Conservation (phyloP, 2,888 invertebrate genomes). For the Acanthosepion pharaonis region DNA sequence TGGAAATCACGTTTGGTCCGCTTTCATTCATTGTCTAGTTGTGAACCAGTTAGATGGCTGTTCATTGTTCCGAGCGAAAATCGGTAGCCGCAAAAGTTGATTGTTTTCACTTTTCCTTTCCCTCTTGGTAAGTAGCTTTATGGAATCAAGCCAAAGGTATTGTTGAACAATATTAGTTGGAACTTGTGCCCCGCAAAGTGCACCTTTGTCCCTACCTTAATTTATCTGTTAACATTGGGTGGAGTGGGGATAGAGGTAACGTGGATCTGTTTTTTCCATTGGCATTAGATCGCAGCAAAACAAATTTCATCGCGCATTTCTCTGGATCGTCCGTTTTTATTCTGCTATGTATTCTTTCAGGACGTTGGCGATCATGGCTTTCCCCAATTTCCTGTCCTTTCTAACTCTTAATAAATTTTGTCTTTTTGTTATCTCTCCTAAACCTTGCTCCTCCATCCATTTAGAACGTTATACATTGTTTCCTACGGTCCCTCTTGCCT, state of each 20-base stretch:
- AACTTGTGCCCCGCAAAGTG: background rate
- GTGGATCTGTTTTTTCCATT: background rate
- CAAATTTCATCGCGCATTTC: background rate
- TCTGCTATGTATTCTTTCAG: too few species aligned
- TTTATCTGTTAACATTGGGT: background rate
- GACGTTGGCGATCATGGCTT: too few species aligned
- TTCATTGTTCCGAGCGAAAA: background rate
- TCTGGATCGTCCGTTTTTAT: background rate
- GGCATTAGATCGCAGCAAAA: background rate
- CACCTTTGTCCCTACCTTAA: background rate
- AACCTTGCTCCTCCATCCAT: too few species aligned
- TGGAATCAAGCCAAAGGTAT: background rate
- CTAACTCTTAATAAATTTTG: too few species aligned
- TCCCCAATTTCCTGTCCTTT: too few species aligned
- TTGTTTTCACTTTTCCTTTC: background rate
- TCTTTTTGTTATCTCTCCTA: too few species aligned
- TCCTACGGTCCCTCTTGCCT: too few species aligned
- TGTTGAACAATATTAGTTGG: background rate
- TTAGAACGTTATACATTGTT: too few species aligned
- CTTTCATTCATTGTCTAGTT: background rate
- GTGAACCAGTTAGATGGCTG: background rate
- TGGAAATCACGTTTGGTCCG: conserved; percentile 7
- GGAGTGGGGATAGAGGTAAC: background rate
- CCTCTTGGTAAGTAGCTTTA: background rate
- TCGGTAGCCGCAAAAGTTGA: background rate